phyloP scores from a whole-genome alignment of 2,797 vertebrate genomes.

The Fringilla coelebs region DNA sequence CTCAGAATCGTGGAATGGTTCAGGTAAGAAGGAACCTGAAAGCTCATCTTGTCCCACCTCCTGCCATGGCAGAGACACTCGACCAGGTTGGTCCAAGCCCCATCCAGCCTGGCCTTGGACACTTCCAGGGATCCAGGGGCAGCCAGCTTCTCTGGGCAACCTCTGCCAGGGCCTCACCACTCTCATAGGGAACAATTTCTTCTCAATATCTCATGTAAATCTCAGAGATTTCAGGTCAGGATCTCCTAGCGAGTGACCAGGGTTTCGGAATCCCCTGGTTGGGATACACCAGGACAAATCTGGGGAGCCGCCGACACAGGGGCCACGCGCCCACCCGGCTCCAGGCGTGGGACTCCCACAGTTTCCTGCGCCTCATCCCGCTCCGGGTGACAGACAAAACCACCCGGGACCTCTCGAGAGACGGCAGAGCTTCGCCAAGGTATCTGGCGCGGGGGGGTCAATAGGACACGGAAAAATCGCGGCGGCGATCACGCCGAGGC shows the following conservation, averaged over 20 bases:
- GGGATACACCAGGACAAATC: background rate
- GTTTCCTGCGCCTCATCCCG: background rate
- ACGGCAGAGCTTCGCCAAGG: background rate
- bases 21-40: background rate
- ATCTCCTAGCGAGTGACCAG: fast-evolving
- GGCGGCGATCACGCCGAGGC: background rate
- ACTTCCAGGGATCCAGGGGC: background rate
- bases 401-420: background rate
- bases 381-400: background rate
- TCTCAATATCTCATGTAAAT: background rate
- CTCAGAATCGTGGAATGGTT: background rate
- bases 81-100: background rate
- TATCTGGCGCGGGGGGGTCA: background rate
- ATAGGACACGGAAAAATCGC: too few relatives aligned
- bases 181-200: background rate
- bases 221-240: background rate
- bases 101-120: background rate
- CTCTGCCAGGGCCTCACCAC: background rate
- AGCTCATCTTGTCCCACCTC: background rate
- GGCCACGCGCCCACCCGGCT: background rate
- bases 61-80: background rate
- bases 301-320: background rate
- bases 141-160: background rate
- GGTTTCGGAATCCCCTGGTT: background rate
- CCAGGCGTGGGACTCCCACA: background rate